Evolutionary conservation across 1,140 invertebrate species (phyloP), one percentile per base, ranked within the genome.

Genomic region (Eupristina koningsbergeri): DNA sequence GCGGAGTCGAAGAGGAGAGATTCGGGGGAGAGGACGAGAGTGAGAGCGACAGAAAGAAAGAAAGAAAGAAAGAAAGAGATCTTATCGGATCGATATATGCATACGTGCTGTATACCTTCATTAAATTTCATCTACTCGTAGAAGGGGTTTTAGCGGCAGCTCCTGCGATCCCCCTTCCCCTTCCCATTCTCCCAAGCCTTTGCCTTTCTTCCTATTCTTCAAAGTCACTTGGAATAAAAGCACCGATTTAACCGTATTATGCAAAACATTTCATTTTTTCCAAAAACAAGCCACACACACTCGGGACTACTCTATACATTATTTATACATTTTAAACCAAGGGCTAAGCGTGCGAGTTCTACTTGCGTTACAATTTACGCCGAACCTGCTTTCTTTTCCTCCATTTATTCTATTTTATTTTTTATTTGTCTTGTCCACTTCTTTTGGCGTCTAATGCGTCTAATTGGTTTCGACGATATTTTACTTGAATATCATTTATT

Each of bases 51-150:
- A n/a, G 41, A 5, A 39, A 7, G 69, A 31, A 50, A 8, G 34
- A 31, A 29, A 58, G 63, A 74, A 63, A 50, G 84, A 80, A 73
- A 76, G 83, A 53, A 64, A 41, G 15, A 34, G 83, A 86, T 81
- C 73, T 85, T 85, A 85, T 85, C 84, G 80, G 53, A 36, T 73
- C 84, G 73, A 81, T 78, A 71, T 81, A 81, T 81, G 63, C 78
- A 84, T 76, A 76, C 83, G 78, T 69, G 53, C 61, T 73, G 39
- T 73, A 73, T 78, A 81, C 74, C 84, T 81, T 85, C 84, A 73
- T 85, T 85, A 85, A 81, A 85, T 85, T 85, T 85, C 80, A 85
- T 81, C 80, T 77, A 67, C 71, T 31, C 17, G 78, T 45, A 26
- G 63, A 50, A 69, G 41, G 63, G 77, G 26, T 58, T 29, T n/a